Percentiles rank a stretch among this genome's conserved stretches.
These are phyloP conservation scores for Thereuonema tuberculata DNA, from an alignment of 1,140 invertebrate species.

Conservation along the genomic window DNA sequence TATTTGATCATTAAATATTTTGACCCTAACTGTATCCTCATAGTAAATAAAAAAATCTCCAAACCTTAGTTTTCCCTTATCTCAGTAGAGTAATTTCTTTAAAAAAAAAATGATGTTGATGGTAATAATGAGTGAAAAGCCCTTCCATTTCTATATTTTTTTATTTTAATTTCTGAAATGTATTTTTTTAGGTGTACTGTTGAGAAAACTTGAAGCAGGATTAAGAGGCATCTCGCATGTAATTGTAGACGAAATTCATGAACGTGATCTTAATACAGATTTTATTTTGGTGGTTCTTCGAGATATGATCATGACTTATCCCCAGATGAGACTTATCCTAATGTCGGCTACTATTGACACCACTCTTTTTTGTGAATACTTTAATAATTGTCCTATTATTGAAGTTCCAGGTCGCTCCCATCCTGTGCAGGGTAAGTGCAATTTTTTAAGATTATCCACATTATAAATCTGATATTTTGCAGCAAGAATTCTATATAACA, in stretches of 20 bases:
- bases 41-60: no score
- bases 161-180: no score
- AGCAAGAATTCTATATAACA: neutral
- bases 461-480: neutral
- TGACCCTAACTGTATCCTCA: no score
- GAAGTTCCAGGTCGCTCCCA: conserved; percentile 62
- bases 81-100: no score
- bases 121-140: no score
- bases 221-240: conserved; percentile 77
- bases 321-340: conserved; percentile 77
- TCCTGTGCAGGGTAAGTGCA: conserved; percentile 46
- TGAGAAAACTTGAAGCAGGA: conserved; percentile 78
- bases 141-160: no score
- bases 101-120: no score
- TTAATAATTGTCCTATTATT: conserved; percentile 67
- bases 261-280: conserved; percentile 91
- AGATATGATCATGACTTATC: conserved; percentile 81
- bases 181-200: conserved; percentile 57
- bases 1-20: no score
- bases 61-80: no score
- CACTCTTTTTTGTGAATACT: conserved; percentile 77
- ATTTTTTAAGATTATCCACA: neutral
- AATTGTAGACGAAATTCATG: conserved; percentile 94
- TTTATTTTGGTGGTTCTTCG: conserved; percentile 86
- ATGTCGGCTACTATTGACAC: conserved; percentile 97